A percentile compares a stretch with the other conserved stretches of the same genome.
These are phyloP conservation scores for Psilopsiagon aymara DNA, from an alignment of 2,113 vertebrate genomes.

Conservation along the genomic window DNA sequence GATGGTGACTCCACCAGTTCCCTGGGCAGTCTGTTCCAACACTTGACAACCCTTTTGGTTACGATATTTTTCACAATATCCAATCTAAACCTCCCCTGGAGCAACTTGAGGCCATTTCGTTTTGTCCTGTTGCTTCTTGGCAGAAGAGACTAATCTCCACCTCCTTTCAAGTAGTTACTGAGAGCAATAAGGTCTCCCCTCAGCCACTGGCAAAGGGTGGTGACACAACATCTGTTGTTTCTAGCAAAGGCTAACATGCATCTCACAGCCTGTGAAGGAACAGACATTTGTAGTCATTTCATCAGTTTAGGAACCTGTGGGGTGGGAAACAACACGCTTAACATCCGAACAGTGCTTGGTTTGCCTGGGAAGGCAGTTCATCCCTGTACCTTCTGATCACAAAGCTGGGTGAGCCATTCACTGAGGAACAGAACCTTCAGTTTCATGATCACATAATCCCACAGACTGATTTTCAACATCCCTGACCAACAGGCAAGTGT, in stretches of 20 bases:
- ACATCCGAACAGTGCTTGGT: not conserved
- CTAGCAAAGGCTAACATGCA: not conserved
- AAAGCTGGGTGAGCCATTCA: not conserved
- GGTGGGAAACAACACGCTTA: not conserved
- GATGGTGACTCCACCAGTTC: not conserved
- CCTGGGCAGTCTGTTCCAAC: not conserved
- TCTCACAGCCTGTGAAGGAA: not conserved
- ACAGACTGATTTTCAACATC: not conserved
- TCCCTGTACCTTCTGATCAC: not conserved
- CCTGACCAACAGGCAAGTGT: not conserved
- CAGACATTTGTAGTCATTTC: not conserved
- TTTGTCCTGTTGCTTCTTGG: not conserved
- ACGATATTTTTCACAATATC: not conserved
- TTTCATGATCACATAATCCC: not conserved
- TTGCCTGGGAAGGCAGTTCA: not conserved
- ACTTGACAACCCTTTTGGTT: not conserved
- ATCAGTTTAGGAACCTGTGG: not conserved
- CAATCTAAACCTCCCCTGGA: not conserved
- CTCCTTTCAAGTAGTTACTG: not conserved
- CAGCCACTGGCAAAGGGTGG: not conserved
- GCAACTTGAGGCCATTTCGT: not conserved
- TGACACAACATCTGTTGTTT: not conserved
- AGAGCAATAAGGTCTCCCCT: not conserved
- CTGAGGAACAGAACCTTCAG: not conserved
- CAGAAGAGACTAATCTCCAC: not conserved